Percentiles rank a stretch among this genome's conserved stretches.
phyloP scores from a whole-genome alignment of 53 echinoderm and acorn worm genomes.

The Glandiceps talaboti region DNA sequence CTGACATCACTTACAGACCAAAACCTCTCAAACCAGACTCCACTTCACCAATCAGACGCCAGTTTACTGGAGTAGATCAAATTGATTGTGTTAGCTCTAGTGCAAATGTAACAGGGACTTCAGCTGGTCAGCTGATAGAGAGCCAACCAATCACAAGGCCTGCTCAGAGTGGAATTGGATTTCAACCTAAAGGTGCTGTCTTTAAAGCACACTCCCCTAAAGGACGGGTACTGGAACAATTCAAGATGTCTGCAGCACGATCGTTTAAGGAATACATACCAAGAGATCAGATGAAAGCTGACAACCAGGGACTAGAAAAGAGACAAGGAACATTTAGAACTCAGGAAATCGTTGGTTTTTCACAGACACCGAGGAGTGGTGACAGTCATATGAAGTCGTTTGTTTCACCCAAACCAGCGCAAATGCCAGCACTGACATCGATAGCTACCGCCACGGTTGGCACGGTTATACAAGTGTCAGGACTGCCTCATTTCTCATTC shows the following conservation, averaged over 20 bases:
- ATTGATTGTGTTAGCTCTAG: neutral
- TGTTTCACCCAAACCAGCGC: neutral
- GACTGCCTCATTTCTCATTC: neutral
- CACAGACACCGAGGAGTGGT: neutral
- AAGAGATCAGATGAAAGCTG: neutral
- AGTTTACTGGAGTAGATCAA: constrained; percentile 31
- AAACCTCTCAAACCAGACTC: constrained; percentile 83
- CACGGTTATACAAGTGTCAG: neutral
- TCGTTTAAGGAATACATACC: neutral
- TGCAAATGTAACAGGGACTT: constrained; percentile 12
- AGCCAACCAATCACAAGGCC: constrained; percentile 46
- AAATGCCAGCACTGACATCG: neutral
- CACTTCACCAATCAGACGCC: constrained; percentile 61
- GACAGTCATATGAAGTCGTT: neutral
- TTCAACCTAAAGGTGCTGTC: constrained; percentile 85
- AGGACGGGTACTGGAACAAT: constrained; percentile 6
- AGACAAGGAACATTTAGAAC: neutral
- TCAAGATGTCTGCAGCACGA: neutral
- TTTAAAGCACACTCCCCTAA: constrained; percentile 90
- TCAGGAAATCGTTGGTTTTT: neutral
- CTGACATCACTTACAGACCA: constrained; percentile 75
- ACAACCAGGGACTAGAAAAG: neutral
- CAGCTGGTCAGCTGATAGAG: constrained; percentile 3
- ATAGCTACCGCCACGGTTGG: neutral
- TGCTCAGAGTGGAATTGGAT: constrained; percentile 37